Percentiles rank a stretch among this genome's conserved stretches.
Evolutionary conservation across 1,140 invertebrate genomes (phyloP).

Genomic region (Sminthurinus signatus): DNA sequence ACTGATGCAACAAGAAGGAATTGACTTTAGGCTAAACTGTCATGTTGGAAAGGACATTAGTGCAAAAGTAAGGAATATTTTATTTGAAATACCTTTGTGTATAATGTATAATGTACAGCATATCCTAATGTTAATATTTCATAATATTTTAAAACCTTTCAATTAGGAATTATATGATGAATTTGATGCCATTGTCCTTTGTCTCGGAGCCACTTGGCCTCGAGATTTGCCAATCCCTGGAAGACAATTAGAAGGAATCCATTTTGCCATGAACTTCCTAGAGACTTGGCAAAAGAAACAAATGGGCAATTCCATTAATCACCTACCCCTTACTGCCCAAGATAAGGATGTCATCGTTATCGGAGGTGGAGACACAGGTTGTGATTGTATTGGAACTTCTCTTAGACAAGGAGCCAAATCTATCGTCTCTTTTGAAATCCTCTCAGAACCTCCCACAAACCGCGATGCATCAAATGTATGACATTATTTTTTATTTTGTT

Average conservation of each 20-base stretch:
- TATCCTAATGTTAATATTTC: no score
- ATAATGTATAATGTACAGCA: no score
- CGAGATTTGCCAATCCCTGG: constrained; percentile 77
- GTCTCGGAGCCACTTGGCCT: constrained; percentile 93
- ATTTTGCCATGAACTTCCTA: constrained; percentile 96
- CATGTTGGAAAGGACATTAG: constrained; percentile 88
- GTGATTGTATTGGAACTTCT: constrained; percentile 97
- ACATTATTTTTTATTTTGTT: no score
- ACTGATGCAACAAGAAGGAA: constrained; percentile 82
- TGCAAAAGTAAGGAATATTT: constrained; percentile 56
- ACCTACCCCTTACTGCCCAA: constrained; percentile 66
- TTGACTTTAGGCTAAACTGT: constrained; percentile 80
- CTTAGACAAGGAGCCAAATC: constrained; percentile 92
- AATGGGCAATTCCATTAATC: constrained; percentile 59
- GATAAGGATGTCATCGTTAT: constrained; percentile 95
- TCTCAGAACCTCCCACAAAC: constrained; percentile 89
- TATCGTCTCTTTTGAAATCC: constrained; percentile 95
- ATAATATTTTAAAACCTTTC: no score
- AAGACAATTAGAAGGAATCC: constrained; percentile 78
- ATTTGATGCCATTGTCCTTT: constrained; percentile 83
- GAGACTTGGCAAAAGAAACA: constrained; percentile 89
- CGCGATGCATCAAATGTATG: no score
- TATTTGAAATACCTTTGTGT: no score
- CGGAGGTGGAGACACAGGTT: constrained; percentile 98
- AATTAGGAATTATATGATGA: constrained; percentile 58